These are phyloP conservation scores for Anniella stebbinsi DNA, from an alignment of 2,797 vertebrate species.

Conservation along the genomic window DNA sequence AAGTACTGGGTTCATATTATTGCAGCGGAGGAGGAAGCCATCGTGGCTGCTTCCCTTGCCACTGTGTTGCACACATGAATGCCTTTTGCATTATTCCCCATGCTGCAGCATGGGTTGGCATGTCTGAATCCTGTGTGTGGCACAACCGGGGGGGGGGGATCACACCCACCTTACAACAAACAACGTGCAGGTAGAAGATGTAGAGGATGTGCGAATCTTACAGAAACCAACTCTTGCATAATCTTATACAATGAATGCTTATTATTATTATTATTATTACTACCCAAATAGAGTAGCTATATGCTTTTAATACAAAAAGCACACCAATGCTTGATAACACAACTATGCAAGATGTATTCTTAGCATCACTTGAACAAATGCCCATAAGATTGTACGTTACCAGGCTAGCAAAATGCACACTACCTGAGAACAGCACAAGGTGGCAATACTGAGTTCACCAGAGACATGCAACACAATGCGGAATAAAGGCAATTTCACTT, in stretches of 20 bases:
- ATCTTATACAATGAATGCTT: too few species aligned
- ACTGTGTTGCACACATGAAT: too few species aligned
- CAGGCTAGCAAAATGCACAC: neutral
- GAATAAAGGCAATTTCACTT: neutral
- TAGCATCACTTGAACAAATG: neutral
- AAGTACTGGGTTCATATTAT: neutral
- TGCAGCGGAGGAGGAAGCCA: too few species aligned
- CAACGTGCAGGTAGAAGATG: too few species aligned
- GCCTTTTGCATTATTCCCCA: too few species aligned
- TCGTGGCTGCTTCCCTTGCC: too few species aligned
- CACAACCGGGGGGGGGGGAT: too few species aligned
- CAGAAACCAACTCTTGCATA: too few species aligned
- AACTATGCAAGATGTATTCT: neutral
- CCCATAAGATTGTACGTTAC: neutral
- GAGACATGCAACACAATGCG: neutral
- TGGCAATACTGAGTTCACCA: slow-evolving; percentile 66
- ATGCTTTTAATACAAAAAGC: neutral
- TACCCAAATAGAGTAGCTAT: neutral
- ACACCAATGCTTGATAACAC: neutral
- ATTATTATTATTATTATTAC: neutral
- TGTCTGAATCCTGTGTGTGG: too few species aligned
- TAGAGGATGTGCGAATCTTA: too few species aligned
- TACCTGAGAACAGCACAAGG: slow-evolving; percentile 54
- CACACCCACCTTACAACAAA: too few species aligned
- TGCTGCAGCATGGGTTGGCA: too few species aligned